These are phyloP conservation scores for Lutjanus argentimaculatus DNA, from an alignment of 2,797 vertebrate genomes.

Conservation along the genomic window DNA sequence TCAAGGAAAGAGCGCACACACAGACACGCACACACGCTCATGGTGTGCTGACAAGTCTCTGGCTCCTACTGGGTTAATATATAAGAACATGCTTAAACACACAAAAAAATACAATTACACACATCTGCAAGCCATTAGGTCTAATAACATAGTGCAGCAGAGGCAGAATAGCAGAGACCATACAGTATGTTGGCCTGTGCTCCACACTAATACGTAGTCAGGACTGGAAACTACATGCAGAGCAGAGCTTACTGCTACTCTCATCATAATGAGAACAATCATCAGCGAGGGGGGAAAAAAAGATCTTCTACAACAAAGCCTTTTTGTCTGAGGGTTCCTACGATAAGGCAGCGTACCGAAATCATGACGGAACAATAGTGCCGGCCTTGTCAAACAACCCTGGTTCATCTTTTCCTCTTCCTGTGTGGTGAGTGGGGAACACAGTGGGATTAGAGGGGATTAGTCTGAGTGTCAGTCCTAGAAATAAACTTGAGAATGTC, in stretches of 20 bases:
- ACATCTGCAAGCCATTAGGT: conserved; percentile 83
- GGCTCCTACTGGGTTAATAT: conserved; percentile 64
- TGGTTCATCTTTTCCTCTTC: conserved; percentile 14
- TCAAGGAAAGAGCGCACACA: not conserved
- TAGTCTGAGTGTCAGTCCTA: conserved; percentile 29
- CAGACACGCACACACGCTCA: not conserved
- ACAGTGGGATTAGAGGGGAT: conserved; percentile 60
- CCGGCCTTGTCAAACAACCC: conserved; percentile 30
- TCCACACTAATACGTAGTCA: conserved; percentile 50
- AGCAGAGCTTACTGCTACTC: conserved; percentile 29
- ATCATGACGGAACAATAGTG: conserved; percentile 44
- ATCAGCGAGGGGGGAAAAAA: conserved; percentile 13
- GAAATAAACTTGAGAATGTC: conserved; percentile 40
- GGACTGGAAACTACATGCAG: conserved; percentile 52
- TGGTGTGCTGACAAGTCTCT: conserved; percentile 38
- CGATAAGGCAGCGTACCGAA: conserved; percentile 1
- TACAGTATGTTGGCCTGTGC: conserved; percentile 40
- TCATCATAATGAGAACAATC: conserved; percentile 63
- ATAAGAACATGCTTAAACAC: conserved; percentile 72
- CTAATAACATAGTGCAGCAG: conserved; percentile 68
- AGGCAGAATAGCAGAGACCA: conserved; percentile 52
- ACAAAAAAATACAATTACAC: conserved; percentile 71
- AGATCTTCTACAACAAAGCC: conserved; percentile 51
- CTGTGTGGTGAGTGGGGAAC: conserved; percentile 32
- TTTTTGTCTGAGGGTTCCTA: conserved; percentile 53